These are phyloP conservation scores for Hirtodrosophila duncani DNA, from an alignment of 2,888 invertebrate species.

Conservation along the genomic window DNA sequence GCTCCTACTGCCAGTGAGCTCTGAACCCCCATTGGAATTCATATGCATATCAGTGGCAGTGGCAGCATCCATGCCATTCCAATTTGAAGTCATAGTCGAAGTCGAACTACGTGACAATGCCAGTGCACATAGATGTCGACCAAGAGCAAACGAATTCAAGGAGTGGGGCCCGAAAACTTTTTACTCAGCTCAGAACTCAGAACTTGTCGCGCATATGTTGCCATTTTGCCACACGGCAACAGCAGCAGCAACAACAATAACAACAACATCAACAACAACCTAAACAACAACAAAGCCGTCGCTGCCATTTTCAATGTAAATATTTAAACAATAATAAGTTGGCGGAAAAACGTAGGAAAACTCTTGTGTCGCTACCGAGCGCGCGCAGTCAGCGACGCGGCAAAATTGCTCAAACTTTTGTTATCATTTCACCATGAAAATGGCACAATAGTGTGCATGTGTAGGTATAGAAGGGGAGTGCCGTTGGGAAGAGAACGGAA, in stretches of 20 bases:
- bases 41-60: constrained; percentile 44
- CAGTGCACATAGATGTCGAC: constrained; percentile 18
- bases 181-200: constrained; percentile 7
- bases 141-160: not conserved
- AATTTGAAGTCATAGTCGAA: constrained; percentile 37
- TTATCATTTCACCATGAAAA: constrained; percentile 68
- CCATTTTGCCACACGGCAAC: constrained; percentile 13
- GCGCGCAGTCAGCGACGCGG: constrained; percentile 11
- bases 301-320: constrained; percentile 55
- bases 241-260: not conserved
- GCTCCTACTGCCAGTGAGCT: not conserved
- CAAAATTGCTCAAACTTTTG: constrained; percentile 60
- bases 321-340: constrained; percentile 73
- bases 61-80: constrained; percentile 3
- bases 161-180: constrained; percentile 43
- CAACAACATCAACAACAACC: constrained; percentile 15
- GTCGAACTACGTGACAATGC: constrained; percentile 66
- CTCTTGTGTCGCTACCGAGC: constrained; percentile 44
- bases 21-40: constrained; percentile 28
- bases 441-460: constrained; percentile 47
- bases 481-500: not conserved
- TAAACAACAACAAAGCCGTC: not conserved
- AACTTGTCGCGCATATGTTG: constrained; percentile 56
- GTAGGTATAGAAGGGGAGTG: constrained; percentile 8
- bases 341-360: constrained; percentile 66